Base-by-base conservation (phyloP, 2,113 vertebrate genomes). In the Oryzias woworae region DNA sequence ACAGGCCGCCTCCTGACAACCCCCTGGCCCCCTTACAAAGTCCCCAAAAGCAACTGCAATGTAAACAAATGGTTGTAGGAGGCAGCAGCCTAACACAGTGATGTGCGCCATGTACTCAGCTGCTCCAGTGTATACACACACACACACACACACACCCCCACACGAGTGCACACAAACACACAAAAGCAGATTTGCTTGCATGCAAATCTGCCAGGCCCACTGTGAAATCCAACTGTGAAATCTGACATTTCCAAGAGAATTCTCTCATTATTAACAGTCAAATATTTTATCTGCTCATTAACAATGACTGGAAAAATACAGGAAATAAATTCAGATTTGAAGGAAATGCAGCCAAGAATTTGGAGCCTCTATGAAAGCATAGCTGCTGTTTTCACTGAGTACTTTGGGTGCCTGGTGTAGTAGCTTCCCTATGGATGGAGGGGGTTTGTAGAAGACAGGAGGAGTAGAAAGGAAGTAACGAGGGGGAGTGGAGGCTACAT, bases 41-140 rank as follows among this genome's bases (percentile, higher is more conserved):
- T 48, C 66, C 53, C 43, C 26, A 58, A 51, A 71, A 58, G 57
- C 45, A 56, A 54, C 52, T 44, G 53, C 36, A 43, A 66, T 53
- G 61, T 80, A 71, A 87, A 78, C 54, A 76, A 72, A 82, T 66
- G 69, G 82, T 24, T 59, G 50, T 28, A 36, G 63, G 71, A 77
- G 72, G 57, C 53, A 59, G 15, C 69, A 42, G 47, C 10, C 57
- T 55, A 44, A 58, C 77, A 78, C 64, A 18, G 54, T 44, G 20
- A 44, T 62, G 69, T 62, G n/a, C 57, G 63, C 31, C 5, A 58
- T 87, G 82, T 85, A 48, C 74, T 84, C 87, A 87, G 88, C 85
- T 87, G 84, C 56, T 82, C 62, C 58, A 69, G 20, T 63, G 62
- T 64, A 67, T 65, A 84, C 64, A 83, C 62, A 79, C 20, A 52